phyloP scores from a whole-genome alignment of 64 coral and sea anemone species.

The Stylophora pistillata region DNA sequence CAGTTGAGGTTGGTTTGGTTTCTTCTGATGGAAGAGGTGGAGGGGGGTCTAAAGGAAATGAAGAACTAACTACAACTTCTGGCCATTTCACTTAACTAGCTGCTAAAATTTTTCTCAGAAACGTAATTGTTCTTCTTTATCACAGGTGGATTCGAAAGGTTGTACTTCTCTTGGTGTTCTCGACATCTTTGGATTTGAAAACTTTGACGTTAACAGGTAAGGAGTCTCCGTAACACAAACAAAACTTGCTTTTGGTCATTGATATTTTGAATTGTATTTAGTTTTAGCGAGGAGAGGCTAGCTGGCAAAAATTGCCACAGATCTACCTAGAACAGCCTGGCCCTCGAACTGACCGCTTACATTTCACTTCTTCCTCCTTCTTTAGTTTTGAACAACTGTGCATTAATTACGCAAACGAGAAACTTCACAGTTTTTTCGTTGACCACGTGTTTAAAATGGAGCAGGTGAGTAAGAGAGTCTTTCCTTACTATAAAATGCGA shows the following conservation, averaged over 20 bases:
- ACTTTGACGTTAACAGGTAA: conserved; percentile 80
- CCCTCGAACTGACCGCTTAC: background rate
- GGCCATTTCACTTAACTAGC: background rate
- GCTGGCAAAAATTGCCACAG: no score
- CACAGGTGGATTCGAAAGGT: conserved; percentile 44
- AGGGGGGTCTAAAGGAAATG: no score
- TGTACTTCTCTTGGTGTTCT: conserved; percentile 84
- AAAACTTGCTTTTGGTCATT: background rate
- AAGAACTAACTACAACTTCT: no score
- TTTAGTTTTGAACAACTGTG: conserved; percentile 78
- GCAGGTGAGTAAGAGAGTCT: conserved; percentile 51
- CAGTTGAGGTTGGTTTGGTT: no score
- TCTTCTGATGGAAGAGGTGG: no score
- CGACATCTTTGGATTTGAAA: conserved; percentile 94
- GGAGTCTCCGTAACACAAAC: background rate
- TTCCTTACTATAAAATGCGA: background rate
- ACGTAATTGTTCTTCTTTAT: background rate
- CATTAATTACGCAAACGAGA: conserved; percentile 93
- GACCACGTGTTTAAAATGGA: conserved; percentile 93
- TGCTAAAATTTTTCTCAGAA: background rate
- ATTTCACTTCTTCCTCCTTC: background rate
- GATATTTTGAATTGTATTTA: no score
- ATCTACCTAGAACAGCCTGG: no score
- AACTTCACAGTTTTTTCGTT: conserved; percentile 88
- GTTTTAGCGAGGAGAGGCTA: no score